Base-by-base conservation (phyloP, 2,113 vertebrate genomes). In the Neotragus moschatus region DNA sequence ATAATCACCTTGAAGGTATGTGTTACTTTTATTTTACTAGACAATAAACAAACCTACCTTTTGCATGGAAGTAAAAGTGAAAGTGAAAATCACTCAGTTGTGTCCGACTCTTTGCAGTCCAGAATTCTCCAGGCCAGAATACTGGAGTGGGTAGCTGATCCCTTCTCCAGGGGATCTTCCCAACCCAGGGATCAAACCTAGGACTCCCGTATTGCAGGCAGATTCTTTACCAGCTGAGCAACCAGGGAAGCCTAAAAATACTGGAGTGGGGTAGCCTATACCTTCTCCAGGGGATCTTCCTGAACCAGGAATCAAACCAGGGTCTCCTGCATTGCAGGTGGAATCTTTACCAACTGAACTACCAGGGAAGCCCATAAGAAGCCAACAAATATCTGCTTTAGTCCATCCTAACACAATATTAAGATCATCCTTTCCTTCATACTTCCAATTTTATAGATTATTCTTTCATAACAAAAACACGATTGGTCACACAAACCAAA, bases 121-220 rank as follows among this genome's bases (percentile, higher is more conserved):
- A 70, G 66, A 70, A 70, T 70, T 39, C 10, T 39, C 19, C 66
- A 70, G 66, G 66, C n/a, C 19, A 70, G 66, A 39, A 39, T 39
- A 70, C 66, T 13, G 19, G n/a, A 39, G n/a, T 23, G 66, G n/a
- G 5, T 70, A 70, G n/a, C 19, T 70, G 19, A 70, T 70, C 10
- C 66, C n/a, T 70, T 36, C 66, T 70, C n/a, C n/a, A 70, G n/a
- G 19, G 70, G 70, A 43, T 75, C 70, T 43, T 75, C 70, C 23
- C 39, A 26, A 26, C 21, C 70, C 23, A 75, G 39, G 70, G 39
- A 39, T 43, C 3, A 0, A 75, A 75, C 70, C 70, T 26, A 26
- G 36, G 39, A 43, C 1, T 75, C 39, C 39, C 0, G 0, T 23
- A 75, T 14, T 75, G 23, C 12, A 14, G 70, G 39, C 3, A 4